A percentile compares a stretch with the other conserved stretches of the same genome.
phyloP scores from a whole-genome alignment of 2,888 invertebrate species.

The Parochlus steinenii region DNA sequence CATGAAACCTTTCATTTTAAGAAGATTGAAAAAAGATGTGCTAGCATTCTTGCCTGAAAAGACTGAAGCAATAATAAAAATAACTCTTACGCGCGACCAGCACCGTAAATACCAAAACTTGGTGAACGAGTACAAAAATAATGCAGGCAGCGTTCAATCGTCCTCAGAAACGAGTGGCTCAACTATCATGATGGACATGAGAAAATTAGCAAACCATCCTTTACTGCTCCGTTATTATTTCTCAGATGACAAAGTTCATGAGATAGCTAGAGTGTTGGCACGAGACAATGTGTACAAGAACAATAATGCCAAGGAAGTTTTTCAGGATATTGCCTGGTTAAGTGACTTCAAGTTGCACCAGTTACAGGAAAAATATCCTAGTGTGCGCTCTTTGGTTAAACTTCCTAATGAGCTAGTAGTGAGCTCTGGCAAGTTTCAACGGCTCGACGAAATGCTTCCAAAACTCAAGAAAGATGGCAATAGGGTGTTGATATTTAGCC shows the following conservation, averaged over 20 bases:
- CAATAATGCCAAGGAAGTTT: slow-evolving; percentile 58
- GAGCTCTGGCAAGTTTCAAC: slow-evolving; percentile 73
- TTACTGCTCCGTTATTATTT: slow-evolving; percentile 63
- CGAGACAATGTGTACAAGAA: slow-evolving; percentile 53
- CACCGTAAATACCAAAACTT: slow-evolving; percentile 56
- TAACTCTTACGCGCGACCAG: slow-evolving; percentile 32
- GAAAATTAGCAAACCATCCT: slow-evolving; percentile 90
- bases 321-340: slow-evolving; percentile 72
- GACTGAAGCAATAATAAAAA: slow-evolving; percentile 43
- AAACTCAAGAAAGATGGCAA: slow-evolving; percentile 55
- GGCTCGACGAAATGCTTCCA: slow-evolving; percentile 62
- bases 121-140: slow-evolving; percentile 47
- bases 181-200: slow-evolving; percentile 81
- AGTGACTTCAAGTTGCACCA: slow-evolving; percentile 87
- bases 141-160: slow-evolving; percentile 38
- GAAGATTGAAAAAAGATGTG: slow-evolving; percentile 76
- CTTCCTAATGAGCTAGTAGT: slow-evolving; percentile 55
- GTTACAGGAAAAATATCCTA: slow-evolving; percentile 45
- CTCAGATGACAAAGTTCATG: slow-evolving; percentile 39
- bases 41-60: slow-evolving; percentile 73
- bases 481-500: slow-evolving; percentile 84
- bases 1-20: slow-evolving; percentile 87
- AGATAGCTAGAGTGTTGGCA: slow-evolving; percentile 54
- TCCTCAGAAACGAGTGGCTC: slow-evolving; percentile 45
- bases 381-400: slow-evolving; percentile 43